Conservation (phyloP, 64 coral and sea anemone species). For the Cladopsammia gracilis region DNA sequence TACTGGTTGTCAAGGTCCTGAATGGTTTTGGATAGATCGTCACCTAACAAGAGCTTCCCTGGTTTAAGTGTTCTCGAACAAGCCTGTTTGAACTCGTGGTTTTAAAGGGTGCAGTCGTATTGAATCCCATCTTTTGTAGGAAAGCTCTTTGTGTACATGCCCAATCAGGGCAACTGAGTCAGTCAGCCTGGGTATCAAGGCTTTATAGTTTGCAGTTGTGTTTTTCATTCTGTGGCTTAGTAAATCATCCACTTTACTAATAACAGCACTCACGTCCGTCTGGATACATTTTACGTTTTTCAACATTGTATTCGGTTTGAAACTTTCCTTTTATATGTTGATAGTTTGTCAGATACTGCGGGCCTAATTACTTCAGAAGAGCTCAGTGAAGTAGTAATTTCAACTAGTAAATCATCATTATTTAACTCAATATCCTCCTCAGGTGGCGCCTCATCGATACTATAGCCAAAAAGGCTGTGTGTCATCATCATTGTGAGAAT, state of each 20-base stretch:
- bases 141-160: constrained; percentile 70
- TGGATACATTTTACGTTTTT: constrained; percentile 28
- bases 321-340: constrained; percentile 58
- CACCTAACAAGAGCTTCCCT: constrained; percentile 51
- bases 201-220: constrained; percentile 20
- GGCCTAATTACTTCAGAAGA: constrained; percentile 44
- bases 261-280: background rate
- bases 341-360: constrained; percentile 34
- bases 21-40: constrained; percentile 65
- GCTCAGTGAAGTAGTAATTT: constrained; percentile 41
- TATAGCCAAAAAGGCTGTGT: constrained; percentile 44
- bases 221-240: background rate
- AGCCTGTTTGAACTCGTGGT: constrained; percentile 71
- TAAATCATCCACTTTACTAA: background rate
- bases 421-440: constrained; percentile 30
- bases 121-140: constrained; percentile 61
- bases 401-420: constrained; percentile 54
- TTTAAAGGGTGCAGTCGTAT: constrained; percentile 58
- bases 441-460: background rate
- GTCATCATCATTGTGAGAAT: constrained; percentile 27
- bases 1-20: constrained; percentile 77
- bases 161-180: constrained; percentile 69
- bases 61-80: constrained; percentile 75
- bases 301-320: constrained; percentile 17
- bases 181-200: constrained; percentile 38